Evolutionary conservation across 2,113 vertebrate genomes (phyloP).

Genomic region (Peromyscus californicus): DNA sequence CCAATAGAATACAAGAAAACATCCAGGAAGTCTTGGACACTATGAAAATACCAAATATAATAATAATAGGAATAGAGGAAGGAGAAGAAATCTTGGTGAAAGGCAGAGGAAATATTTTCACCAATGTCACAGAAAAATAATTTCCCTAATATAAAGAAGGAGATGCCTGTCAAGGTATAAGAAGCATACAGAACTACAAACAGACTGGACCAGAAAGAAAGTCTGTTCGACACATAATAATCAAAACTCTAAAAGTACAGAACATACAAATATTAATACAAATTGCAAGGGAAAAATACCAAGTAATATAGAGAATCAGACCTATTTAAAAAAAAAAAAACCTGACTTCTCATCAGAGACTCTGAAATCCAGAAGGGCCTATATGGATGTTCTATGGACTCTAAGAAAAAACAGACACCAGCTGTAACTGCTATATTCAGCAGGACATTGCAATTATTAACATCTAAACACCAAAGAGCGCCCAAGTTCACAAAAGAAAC

Average conservation of each 20-base stretch:
- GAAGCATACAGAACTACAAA: not conserved
- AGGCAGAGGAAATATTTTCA: not conserved
- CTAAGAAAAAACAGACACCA: no score
- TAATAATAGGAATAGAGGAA: not conserved
- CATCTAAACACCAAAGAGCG: not conserved
- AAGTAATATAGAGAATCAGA: not conserved
- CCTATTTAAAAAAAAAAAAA: not conserved
- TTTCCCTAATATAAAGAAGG: not conserved
- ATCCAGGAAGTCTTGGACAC: not conserved
- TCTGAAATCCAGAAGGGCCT: no score
- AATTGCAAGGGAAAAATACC: not conserved
- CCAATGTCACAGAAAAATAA: not conserved
- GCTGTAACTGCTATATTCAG: no score
- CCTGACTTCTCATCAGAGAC: no score
- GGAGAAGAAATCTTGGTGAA: not conserved
- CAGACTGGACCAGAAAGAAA: not conserved
- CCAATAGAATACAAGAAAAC: not conserved
- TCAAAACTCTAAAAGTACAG: not conserved
- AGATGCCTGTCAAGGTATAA: not conserved
- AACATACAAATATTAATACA: not conserved
- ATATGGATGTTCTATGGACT: no score
- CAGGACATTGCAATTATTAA: not conserved
- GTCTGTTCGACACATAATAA: not conserved
- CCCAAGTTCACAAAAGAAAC: not conserved
- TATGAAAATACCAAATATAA: not conserved